Conservation (phyloP, 2,888 invertebrate genomes). For the Crioceris asparagi region DNA sequence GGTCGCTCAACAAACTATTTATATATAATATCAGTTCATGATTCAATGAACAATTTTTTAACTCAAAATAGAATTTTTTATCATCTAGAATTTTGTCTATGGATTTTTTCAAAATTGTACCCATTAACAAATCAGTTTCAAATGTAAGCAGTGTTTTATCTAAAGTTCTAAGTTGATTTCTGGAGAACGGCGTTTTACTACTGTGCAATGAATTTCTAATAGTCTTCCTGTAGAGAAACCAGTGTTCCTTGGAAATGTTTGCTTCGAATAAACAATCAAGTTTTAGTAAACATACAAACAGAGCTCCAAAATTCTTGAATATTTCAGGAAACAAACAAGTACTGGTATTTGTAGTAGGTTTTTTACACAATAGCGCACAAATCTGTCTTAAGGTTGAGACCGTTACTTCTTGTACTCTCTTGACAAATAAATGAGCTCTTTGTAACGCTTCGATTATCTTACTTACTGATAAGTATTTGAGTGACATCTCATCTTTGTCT, state of each 20-base stretch:
- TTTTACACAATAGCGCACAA: slow-evolving; percentile 53
- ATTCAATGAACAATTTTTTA: slow-evolving; percentile 33
- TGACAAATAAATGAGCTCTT: slow-evolving; percentile 54
- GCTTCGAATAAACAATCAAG: slow-evolving; percentile 56
- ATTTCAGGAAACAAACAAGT: slow-evolving; percentile 34
- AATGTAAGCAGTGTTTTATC: slow-evolving; percentile 61
- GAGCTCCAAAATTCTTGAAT: slow-evolving; percentile 50
- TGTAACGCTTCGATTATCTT: slow-evolving; percentile 51
- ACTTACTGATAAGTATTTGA: slow-evolving; percentile 37
- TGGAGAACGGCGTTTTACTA: slow-evolving; percentile 46
- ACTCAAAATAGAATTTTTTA: slow-evolving; percentile 22
- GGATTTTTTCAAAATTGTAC: slow-evolving; percentile 54
- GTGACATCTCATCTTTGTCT: slow-evolving; percentile 39
- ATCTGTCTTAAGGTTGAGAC: slow-evolving; percentile 65
- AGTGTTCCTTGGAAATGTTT: slow-evolving; percentile 52
- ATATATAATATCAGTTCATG: slow-evolving; percentile 59
- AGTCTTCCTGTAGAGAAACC: slow-evolving; percentile 67
- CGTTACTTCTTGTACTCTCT: slow-evolving; percentile 60
- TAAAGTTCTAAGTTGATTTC: slow-evolving; percentile 54
- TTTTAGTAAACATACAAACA: slow-evolving; percentile 53
- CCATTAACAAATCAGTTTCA: slow-evolving; percentile 54
- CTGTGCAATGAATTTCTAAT: slow-evolving; percentile 58
- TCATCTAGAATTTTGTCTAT: slow-evolving; percentile 32
- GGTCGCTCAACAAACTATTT: slow-evolving; percentile 47
- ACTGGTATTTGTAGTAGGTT: slow-evolving; percentile 29